Evolutionary conservation across 2,888 invertebrate genomes (phyloP).

Genomic region (Apamea monoglypha): DNA sequence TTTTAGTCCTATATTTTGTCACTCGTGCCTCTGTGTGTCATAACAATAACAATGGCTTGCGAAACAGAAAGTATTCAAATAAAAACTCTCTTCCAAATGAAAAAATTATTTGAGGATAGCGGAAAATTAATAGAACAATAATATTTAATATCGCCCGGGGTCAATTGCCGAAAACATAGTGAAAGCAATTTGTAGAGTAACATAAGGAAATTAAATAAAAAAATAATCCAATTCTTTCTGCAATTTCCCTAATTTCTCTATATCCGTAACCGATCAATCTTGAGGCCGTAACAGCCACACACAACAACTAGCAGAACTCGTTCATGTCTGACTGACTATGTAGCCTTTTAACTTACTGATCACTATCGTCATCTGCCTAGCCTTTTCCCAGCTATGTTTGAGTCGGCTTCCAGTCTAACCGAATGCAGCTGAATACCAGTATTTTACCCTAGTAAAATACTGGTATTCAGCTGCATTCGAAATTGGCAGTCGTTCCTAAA

Average conservation of each 20-base stretch:
- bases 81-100: not conserved
- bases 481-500: too few species aligned
- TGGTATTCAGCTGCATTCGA: too few species aligned
- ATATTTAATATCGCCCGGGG: not conserved
- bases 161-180: not conserved
- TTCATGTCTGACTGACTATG: too few species aligned
- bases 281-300: not conserved
- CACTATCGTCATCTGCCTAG: not conserved
- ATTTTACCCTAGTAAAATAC: too few species aligned
- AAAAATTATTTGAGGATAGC: too few species aligned
- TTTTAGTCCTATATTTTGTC: too few species aligned
- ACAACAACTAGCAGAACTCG: too few species aligned
- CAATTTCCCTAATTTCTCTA: conserved; percentile 1
- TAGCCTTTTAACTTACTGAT: not conserved
- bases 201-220: not conserved
- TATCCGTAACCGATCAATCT: not conserved
- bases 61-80: too few species aligned
- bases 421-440: too few species aligned
- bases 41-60: too few species aligned
- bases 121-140: not conserved
- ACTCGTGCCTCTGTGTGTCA: too few species aligned
- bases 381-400: not conserved
- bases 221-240: not conserved
- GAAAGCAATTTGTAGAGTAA: not conserved
- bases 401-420: too few species aligned